phyloP scores from a whole-genome alignment of 2,888 invertebrate species.

The Nomada hirtipes region DNA sequence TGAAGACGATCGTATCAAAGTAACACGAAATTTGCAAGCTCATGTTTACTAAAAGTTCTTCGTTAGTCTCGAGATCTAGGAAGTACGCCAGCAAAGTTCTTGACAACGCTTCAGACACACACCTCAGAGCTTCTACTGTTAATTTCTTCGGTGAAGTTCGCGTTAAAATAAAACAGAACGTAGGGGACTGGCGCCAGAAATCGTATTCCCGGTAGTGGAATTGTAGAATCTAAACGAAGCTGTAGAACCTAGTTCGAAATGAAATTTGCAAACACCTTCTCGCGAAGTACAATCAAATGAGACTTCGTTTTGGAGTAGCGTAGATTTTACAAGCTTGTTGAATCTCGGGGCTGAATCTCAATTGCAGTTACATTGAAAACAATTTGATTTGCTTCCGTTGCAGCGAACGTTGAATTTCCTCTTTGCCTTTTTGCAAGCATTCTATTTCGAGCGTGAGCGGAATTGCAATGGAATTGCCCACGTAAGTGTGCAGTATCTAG shows the following conservation, averaged over 20 bases:
- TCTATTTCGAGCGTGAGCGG: too few species aligned
- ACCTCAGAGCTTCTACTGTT: not conserved
- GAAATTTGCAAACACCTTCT: conserved; percentile 3
- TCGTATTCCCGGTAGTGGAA: not conserved
- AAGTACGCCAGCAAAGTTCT: not conserved
- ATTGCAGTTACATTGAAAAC: not conserved
- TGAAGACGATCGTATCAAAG: not conserved
- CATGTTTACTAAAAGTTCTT: not conserved
- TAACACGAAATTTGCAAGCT: not conserved
- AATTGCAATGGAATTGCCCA: too few species aligned
- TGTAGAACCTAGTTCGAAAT: not conserved
- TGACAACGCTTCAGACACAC: not conserved
- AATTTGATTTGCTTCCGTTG: not conserved
- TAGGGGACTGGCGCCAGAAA: not conserved
- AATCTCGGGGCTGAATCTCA: not conserved
- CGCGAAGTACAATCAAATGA: not conserved
- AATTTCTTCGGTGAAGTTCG: not conserved
- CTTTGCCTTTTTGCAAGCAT: too few species aligned
- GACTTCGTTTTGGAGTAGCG: not conserved
- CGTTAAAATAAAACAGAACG: not conserved
- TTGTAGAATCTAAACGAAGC: too few species aligned
- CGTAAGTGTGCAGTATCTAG: too few species aligned
- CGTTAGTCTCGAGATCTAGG: too few species aligned
- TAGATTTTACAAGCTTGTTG: not conserved
- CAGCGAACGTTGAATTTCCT: too few species aligned